Base-by-base conservation (phyloP, 2,113 vertebrate genomes). In the Gopherus flavomarginatus region DNA sequence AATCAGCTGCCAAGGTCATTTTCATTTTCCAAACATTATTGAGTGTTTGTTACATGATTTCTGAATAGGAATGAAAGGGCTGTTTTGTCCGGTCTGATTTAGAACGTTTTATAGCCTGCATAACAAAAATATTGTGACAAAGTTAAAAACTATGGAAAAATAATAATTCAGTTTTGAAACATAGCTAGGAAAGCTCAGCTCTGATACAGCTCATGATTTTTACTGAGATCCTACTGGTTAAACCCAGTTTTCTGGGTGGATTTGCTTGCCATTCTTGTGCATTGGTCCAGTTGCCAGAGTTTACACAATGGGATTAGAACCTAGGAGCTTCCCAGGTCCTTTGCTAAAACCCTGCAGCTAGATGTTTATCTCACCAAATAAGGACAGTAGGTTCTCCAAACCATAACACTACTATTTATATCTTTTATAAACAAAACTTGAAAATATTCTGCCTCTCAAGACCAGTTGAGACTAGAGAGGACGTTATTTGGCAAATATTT, bases 381-480 rank as follows among this genome's bases (percentile, higher is more conserved):
- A 57, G 89, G 81, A 9, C 1, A 27, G 16, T 50, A 83, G 83
- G 77, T 92, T 92, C 94, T 52, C 86, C 84, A n/a, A 86, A 87
- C 83, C 94, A 93, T 87, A 95, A 90, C 81, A 90, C 93, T 89
- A 87, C 78, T 49, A 93, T 53, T 44, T 93, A 57, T 83, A 22
- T 19, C 53, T 75, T 26, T 81, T 0, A 65, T 83, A 96, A 88
- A 89, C 54, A 42, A 80, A 85, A 88, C 81, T 92, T 69, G 31
- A 87, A 81, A 87, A 92, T 85, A 14, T 26, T 85, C 44, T 92
- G 56, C 85, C 10, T 93, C 85, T 50, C 4, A 7, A 86, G 75
- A 47, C 57, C 79, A 87, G 75, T 91, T 95, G 90, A 4, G 8
- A 49, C 47, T 49, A 49, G 87, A 96, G 85, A 57, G 13, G 31